A percentile compares a stretch with the other conserved stretches of the same genome.
Evolutionary conservation across 2,888 invertebrate species (phyloP).

Genomic region (Protodeltote pygarga): DNA sequence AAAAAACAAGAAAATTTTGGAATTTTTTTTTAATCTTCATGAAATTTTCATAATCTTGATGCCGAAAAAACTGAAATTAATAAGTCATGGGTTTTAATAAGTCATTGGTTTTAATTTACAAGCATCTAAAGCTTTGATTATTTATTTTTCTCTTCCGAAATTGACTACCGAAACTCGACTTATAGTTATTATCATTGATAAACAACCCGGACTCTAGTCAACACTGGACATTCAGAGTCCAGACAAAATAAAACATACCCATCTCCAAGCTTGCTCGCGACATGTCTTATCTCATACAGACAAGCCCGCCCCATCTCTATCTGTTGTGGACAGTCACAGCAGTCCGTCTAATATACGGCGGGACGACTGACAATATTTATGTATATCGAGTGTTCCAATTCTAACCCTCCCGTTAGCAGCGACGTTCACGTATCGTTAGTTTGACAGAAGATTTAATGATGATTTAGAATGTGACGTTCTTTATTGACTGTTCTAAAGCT

Average conservation of each 20-base stretch:
- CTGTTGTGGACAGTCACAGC: constrained; percentile 29
- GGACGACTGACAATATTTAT: no score
- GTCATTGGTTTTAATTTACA: no score
- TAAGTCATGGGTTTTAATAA: no score
- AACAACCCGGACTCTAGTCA: not conserved
- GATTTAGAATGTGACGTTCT: constrained; percentile 25
- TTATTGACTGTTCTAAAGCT: constrained; percentile 21
- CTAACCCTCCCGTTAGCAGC: no score
- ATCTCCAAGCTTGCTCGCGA: constrained; percentile 18
- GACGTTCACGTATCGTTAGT: no score
- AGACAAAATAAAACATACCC: constrained; percentile 2
- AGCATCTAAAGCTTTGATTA: constrained; percentile 1
- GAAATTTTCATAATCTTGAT: no score
- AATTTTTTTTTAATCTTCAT: no score
- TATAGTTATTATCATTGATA: no score
- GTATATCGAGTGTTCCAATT: constrained; percentile 19
- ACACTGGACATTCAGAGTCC: not conserved
- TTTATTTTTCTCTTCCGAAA: not conserved
- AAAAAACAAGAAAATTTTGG: no score
- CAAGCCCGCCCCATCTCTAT: constrained; percentile 5
- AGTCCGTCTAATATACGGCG: constrained; percentile 13
- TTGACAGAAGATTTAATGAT: no score
- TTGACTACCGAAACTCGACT: not conserved
- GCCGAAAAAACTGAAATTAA: no score
- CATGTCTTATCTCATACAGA: constrained; percentile 37